phyloP scores from a whole-genome alignment of 2,797 vertebrate species.

The Alcedo quadribrachys region DNA sequence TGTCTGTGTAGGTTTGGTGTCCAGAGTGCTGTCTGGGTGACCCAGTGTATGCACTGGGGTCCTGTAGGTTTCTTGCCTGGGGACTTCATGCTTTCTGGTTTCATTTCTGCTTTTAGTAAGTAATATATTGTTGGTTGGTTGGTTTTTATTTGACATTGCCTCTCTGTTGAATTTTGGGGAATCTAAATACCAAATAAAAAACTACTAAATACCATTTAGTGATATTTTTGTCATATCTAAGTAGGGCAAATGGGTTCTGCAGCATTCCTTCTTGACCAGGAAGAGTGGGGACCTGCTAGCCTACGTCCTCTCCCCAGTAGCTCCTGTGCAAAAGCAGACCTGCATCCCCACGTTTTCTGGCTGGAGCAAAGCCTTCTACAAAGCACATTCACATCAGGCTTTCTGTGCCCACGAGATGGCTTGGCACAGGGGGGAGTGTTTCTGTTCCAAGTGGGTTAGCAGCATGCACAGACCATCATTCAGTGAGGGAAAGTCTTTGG shows the following conservation, averaged over 20 bases:
- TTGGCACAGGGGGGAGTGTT: background rate
- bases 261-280: background rate
- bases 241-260: background rate
- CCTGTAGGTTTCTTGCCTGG: background rate
- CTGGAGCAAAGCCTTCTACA: background rate
- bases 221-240: background rate
- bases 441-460: conserved; percentile 47
- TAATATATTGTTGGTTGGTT: background rate
- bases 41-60: background rate
- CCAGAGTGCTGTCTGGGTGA: background rate
- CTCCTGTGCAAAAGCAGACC: background rate
- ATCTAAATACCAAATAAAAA: background rate
- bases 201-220: background rate
- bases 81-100: background rate
- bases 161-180: background rate
- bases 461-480: background rate
- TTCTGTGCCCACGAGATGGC: background rate
- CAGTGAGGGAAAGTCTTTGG: background rate
- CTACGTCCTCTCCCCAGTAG: background rate
- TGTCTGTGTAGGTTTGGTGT: background rate
- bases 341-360: background rate
- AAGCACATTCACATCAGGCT: background rate
- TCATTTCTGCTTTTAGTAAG: background rate
- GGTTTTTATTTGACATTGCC: background rate
- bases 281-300: background rate